Evolutionary conservation across 2,797 vertebrate species (phyloP).

Genomic region (Myotis myotis): DNA sequence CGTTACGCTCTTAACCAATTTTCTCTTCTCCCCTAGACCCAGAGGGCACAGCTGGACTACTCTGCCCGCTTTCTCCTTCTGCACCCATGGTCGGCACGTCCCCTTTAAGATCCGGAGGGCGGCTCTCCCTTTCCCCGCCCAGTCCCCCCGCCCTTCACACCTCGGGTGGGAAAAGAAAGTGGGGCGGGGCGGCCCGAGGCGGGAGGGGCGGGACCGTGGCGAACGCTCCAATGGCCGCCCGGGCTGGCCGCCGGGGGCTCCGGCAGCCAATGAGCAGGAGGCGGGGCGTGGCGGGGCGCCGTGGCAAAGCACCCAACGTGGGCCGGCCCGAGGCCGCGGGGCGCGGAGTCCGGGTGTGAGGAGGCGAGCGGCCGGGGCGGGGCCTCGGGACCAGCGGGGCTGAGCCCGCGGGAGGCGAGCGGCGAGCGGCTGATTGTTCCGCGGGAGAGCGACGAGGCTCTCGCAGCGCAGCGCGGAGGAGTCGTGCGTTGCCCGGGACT

Average conservation of each 20-base stretch:
- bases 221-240: slow-evolving; percentile 77
- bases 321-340: slow-evolving; percentile 78
- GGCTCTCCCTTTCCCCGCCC: slow-evolving; percentile 73
- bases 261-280: slow-evolving; percentile 78
- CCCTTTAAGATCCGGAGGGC: slow-evolving; percentile 83
- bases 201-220: slow-evolving; percentile 19
- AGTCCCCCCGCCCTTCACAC: slow-evolving; percentile 87
- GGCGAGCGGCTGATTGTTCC: slow-evolving; percentile 51
- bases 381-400: background rate
- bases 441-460: background rate
- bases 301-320: slow-evolving; percentile 90
- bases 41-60: background rate
- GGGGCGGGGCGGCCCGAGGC: slow-evolving; percentile 55
- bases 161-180: slow-evolving; percentile 91
- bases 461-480: background rate
- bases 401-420: background rate
- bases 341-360: slow-evolving; percentile 45
- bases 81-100: background rate
- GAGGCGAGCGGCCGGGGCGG: slow-evolving; percentile 52
- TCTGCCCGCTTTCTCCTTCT: rapidly evolving
- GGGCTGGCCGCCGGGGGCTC: background rate
- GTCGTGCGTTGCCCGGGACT: background rate
- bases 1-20: background rate
- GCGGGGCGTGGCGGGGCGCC: slow-evolving; percentile 41
- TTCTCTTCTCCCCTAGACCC: background rate